Base-by-base conservation (phyloP, 2,113 vertebrate genomes). In the Centropus bengalensis region DNA sequence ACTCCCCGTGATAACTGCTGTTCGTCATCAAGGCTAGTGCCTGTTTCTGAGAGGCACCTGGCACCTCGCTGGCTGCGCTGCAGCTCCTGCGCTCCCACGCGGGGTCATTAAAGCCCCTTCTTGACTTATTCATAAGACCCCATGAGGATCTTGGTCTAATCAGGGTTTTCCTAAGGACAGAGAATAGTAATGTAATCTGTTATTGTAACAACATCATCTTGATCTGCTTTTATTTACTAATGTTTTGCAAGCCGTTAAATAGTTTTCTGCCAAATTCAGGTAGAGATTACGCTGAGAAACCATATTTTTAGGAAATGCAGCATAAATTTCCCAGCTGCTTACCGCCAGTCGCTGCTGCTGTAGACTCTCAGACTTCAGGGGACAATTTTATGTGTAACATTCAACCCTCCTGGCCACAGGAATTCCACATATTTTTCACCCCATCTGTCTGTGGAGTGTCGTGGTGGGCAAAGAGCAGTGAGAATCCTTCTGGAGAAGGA, bases 211-310 rank as follows among this genome's bases (percentile, higher is more conserved):
- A 93, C 91, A 94, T 90, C 64, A 81, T 91, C 80, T 95, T 84
- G 86, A 94, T 94, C 88, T 90, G 89, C 90, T 83, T 90, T 91
- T 96, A 89, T 97, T 97, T 96, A 93, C 93, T 68, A 81, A 96
- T 97, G 76, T 96, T 97, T 94, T 96, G 77, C 90, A 82, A 91
- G 33, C 55, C 80, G 47, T 88, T 93, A 90, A 90, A 86, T 86
- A 78, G 83, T 94, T 93, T 90, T 81, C 85, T 83, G 66, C 58
- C 1, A 51, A 86, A 84, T 86, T 92, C 77, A 82, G 85, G 32
- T 23, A 60, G 80, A 93, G 56, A 86, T 90, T 86, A 70, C 49
- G 74, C 80, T 84, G 92, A 88, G 89, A 92, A 88, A 91, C 49
- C 2, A 1, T 27, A 23, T 73, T 88, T 91, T 88, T 86, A 77